A percentile compares a stretch with the other conserved stretches of the same genome.
Evolutionary conservation across 1,140 invertebrate genomes (phyloP).

Genomic region (Calosoma granatense): DNA sequence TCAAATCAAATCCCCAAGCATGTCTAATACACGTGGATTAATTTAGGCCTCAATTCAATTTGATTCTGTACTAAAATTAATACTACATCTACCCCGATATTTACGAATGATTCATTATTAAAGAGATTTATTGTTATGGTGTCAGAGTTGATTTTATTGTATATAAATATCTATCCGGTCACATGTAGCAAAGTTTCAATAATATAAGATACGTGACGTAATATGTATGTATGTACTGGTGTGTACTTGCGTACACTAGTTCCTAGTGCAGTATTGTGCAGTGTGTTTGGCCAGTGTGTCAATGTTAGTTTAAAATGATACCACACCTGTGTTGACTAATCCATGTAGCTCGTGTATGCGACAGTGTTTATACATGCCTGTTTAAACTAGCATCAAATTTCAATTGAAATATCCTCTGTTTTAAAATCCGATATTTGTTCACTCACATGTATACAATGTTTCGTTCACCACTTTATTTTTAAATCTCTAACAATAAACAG

Average conservation of each 20-base stretch:
- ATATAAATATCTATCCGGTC: background rate
- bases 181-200: background rate
- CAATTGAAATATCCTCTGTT: background rate
- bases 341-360: background rate
- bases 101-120: too few species aligned
- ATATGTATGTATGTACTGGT: background rate
- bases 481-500: too few species aligned
- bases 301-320: background rate
- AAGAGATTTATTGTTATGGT: too few species aligned
- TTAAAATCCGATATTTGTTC: background rate
- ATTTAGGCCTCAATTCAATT: too few species aligned
- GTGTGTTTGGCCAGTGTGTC: background rate
- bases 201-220: background rate
- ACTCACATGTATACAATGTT: too few species aligned
- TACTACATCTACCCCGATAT: too few species aligned
- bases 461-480: too few species aligned
- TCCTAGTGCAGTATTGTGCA: too few species aligned
- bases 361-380: background rate
- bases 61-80: too few species aligned
- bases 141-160: background rate
- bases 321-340: background rate
- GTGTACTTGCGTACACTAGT: too few species aligned
- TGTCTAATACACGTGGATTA: too few species aligned
- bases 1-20: too few species aligned
- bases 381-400: background rate